phyloP scores from a whole-genome alignment of 2,113 vertebrate genomes.

The Carassius gibelio region DNA sequence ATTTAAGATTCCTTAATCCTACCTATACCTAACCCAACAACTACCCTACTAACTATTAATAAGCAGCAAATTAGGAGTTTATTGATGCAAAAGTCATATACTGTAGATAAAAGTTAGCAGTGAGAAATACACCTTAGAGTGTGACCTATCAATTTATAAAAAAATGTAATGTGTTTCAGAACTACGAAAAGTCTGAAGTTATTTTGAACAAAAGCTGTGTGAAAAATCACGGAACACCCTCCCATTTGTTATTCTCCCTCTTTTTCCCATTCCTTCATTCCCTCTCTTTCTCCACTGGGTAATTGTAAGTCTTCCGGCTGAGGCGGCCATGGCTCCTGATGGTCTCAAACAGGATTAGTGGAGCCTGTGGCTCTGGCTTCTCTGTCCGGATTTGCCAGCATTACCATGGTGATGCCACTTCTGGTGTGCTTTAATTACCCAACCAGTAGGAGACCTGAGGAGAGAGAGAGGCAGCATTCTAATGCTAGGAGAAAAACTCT shows the following conservation, averaged over 20 bases:
- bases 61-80: no score
- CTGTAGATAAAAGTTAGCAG: no score
- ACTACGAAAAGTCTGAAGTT: slow-evolving; percentile 2
- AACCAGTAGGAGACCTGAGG: slow-evolving; percentile 75
- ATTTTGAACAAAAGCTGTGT: slow-evolving; percentile 21
- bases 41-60: no score
- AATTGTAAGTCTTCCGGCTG: slow-evolving; percentile 76
- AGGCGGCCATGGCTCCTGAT: slow-evolving; percentile 66
- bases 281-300: slow-evolving; percentile 50
- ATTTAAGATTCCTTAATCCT: no score
- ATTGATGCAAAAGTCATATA: no score
- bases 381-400: slow-evolving; percentile 73
- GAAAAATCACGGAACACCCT: neutral
- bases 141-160: neutral
- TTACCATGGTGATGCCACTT: slow-evolving; percentile 72
- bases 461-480: slow-evolving; percentile 61
- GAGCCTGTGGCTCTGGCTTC: slow-evolving; percentile 71
- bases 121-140: no score
- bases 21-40: no score
- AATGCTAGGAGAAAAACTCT: slow-evolving; percentile 51
- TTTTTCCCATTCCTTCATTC: slow-evolving; percentile 60
- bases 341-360: slow-evolving; percentile 79
- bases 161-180: neutral
- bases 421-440: slow-evolving; percentile 80
- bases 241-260: slow-evolving; percentile 42